Evolutionary conservation across 1,140 invertebrate genomes (phyloP).

Genomic region (Colletes latitarsis): DNA sequence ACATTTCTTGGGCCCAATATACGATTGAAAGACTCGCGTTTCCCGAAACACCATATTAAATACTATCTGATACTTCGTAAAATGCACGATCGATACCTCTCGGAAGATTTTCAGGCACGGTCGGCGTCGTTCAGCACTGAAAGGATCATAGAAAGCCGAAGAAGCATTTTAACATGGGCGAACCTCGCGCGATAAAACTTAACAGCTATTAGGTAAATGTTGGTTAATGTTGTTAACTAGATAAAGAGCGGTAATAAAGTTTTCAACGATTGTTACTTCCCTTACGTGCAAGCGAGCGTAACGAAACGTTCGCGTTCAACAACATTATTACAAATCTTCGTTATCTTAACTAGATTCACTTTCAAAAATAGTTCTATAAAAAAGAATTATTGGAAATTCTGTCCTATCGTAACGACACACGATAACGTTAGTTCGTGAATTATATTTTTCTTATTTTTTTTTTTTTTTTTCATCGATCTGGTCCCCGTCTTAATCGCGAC

Average conservation of each 20-base stretch:
- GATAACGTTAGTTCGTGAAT: neutral
- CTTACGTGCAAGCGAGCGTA: constrained; percentile 58
- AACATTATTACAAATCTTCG: constrained; percentile 56
- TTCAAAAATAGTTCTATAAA: constrained; percentile 14
- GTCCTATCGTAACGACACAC: neutral
- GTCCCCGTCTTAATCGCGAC: neutral
- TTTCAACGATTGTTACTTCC: constrained; percentile 50
- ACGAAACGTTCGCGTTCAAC: constrained; percentile 62
- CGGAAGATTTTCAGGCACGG: neutral
- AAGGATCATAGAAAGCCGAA: constrained; percentile 32
- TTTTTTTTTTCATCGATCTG: neutral
- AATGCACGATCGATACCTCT: neutral
- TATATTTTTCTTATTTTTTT: too few species aligned
- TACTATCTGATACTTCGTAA: neutral
- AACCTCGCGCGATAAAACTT: constrained; percentile 64
- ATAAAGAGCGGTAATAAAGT: constrained; percentile 49
- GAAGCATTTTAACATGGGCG: constrained; percentile 29
- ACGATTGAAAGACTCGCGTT: neutral
- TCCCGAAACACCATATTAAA: neutral
- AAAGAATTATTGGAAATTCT: neutral
- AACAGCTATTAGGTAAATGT: constrained; percentile 69
- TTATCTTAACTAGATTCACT: constrained; percentile 50
- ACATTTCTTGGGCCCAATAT: neutral
- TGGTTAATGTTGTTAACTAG: constrained; percentile 67
- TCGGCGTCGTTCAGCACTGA: neutral